Conservation (phyloP, 2,113 vertebrate genomes). For the Tupaia tana region DNA sequence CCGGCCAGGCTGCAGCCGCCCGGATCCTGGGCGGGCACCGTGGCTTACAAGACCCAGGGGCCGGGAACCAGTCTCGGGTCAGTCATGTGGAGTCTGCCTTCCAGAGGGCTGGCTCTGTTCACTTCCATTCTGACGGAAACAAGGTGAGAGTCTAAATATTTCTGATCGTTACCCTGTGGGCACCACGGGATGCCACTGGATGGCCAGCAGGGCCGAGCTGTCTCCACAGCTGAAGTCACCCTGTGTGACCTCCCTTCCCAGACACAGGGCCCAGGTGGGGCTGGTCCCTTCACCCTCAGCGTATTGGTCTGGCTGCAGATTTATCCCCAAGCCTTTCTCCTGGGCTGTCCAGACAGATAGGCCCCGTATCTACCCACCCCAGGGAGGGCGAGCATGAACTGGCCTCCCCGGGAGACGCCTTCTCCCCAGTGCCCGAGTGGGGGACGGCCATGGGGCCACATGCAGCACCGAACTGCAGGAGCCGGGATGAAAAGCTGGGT, state of each 20-base stretch:
- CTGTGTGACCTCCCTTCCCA: neutral
- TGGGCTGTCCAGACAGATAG: no score
- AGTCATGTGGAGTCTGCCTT: no score
- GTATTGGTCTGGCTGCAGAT: no score
- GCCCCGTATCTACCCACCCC: neutral
- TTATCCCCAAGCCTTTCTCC: neutral
- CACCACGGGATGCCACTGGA: accelerated
- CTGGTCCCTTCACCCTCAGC: neutral
- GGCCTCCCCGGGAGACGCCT: neutral
- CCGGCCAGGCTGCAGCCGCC: no score
- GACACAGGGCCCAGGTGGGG: neutral
- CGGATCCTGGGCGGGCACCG: no score
- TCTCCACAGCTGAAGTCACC: neutral
- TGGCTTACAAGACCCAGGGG: no score
- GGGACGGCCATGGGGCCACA: neutral
- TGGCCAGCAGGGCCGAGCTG: neutral
- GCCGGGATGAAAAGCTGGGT: accelerated
- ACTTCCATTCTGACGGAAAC: neutral
- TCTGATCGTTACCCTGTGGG: neutral
- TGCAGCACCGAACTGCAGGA: neutral
- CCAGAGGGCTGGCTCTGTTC: neutral
- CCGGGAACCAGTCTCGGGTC: no score
- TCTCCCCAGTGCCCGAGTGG: neutral
- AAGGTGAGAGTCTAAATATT: neutral
- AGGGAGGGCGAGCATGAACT: neutral